These are phyloP conservation scores for Spilosoma lubricipeda DNA, from an alignment of 2,888 invertebrate species.

Conservation along the genomic window DNA sequence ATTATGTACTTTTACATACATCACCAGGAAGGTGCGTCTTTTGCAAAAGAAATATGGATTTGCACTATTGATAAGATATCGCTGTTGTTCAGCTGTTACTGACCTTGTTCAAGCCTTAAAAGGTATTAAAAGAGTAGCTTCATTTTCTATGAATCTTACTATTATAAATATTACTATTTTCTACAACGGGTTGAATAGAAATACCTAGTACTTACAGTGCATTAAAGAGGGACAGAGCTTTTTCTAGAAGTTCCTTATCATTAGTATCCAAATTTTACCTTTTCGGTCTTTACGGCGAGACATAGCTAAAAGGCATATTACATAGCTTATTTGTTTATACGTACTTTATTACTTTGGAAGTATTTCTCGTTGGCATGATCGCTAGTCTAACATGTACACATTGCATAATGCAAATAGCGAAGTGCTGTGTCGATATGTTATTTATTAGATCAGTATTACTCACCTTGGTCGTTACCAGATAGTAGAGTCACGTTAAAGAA, in stretches of 20 bases:
- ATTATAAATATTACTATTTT: not conserved
- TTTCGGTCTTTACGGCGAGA: not conserved
- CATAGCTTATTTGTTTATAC: not conserved
- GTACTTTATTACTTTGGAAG: not conserved
- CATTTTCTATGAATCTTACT: not conserved
- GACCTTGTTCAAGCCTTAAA: not conserved
- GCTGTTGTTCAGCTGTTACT: not conserved
- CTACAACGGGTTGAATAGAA: no score
- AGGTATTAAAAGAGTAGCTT: not conserved
- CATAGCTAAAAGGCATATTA: not conserved
- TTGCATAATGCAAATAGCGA: not conserved
- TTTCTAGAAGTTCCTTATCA: not conserved
- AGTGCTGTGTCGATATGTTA: not conserved
- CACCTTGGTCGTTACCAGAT: not conserved
- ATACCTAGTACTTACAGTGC: not conserved
- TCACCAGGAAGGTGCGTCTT: not conserved
- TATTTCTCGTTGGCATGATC: not conserved
- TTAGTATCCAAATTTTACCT: not conserved
- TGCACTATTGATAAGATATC: slow-evolving; percentile 1
- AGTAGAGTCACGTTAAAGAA: not conserved
- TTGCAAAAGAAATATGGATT: not conserved
- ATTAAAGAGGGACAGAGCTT: not conserved
- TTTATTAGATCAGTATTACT: not conserved
- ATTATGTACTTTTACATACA: slow-evolving; percentile 6
- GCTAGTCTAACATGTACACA: not conserved